Evolutionary conservation across 2,888 invertebrate species (phyloP), one percentile per base, ranked within the genome.

Genomic region (Aspidapion aeneum): DNA sequence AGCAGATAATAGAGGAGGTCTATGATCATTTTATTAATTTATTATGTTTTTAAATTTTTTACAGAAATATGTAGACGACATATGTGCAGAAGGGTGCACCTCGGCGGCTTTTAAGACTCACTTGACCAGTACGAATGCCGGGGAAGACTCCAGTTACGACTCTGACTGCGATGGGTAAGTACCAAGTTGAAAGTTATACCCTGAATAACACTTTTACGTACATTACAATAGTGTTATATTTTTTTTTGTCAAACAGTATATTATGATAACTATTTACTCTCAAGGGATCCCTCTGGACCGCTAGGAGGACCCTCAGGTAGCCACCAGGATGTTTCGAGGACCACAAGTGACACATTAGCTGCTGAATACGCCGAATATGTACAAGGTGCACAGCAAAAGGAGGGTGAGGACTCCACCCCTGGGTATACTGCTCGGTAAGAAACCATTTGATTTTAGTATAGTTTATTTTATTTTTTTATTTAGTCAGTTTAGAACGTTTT

Each of bases 331-430:
- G 90, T 93, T 21, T 90, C 90, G 52, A 84, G 93, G 67, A 93
- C 93, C 1, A 87, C 89, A 21, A 93, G 93, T 58, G 93, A 93
- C 78, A 94, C 94, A 1, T 84, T 94, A 73, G 91, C 89, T 12
- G 91, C 91, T 1, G 94, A 94, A 81, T 93, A 90, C 77, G 91
- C 90, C 16, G 93, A 93, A 76, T 93, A 93, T 77, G 89, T 93
- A 71, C 88, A 88, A 60, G 82, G 61, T 66, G 62, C 69, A 62
- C 57, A 78, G 12, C 35, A 35, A 35, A 35, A 35, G 12, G 35
- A 35, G 5, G 12, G 35, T 12, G 35, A 35, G 5, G 77, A 78
- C 66, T 65, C 74, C 18, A 74, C 74, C 21, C 77, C 79, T 2
- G 80, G 79, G 55, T 80, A 80, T 68, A 79, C 78, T 55, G 77